Base-by-base conservation (phyloP, 92 coral and sea anemone genomes). In the Phenganax stokvisi region DNA sequence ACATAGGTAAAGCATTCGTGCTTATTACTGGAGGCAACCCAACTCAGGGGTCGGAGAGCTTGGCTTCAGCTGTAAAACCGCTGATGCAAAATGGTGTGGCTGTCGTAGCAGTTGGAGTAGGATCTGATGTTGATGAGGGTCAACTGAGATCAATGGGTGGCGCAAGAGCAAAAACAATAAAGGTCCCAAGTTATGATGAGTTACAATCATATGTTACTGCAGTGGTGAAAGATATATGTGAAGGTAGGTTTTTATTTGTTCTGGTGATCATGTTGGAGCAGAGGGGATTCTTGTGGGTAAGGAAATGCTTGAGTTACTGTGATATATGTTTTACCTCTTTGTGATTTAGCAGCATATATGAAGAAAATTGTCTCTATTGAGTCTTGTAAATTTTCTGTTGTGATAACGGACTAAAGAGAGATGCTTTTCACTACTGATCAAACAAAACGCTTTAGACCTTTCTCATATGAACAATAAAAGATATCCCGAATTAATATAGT, bases 101-200 rank as follows among this genome's bases (percentile, higher is more conserved):
- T 3, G 88, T 91, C 16, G 89, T 96, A 6, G 93, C 89, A 25
- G 87, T 96, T 44, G 97, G 96, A 8, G 85, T 96, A 8, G 97
- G 93, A 12, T 72, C 88, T 57, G 83, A 86, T 84, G 88, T 84
- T 9, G 86, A 84, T 74, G 83, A 76, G 54, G 87, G 82, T 76
- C 86, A 90, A 54, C 55, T 90, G 84, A 84, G 81, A 62, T 79
- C 80, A 77, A 83, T 88, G 77, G 74, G 83, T 12, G 28, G 61
- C 10, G 27, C 7, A 20, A 51, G 47, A 61, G 74, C 30, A 51
- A 16, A 64, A n/a, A n/a, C 83, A 6, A 9, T 79, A 15, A 79
- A 79, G 17, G 83, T 79, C 9, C 47, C 73, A 12, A 65, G 65
- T 20, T 79, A 79, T 62, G 74, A 79, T 13, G 83, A 79, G 47